phyloP scores from a whole-genome alignment of 2,888 invertebrate species.

The Slavum lentiscoides region DNA sequence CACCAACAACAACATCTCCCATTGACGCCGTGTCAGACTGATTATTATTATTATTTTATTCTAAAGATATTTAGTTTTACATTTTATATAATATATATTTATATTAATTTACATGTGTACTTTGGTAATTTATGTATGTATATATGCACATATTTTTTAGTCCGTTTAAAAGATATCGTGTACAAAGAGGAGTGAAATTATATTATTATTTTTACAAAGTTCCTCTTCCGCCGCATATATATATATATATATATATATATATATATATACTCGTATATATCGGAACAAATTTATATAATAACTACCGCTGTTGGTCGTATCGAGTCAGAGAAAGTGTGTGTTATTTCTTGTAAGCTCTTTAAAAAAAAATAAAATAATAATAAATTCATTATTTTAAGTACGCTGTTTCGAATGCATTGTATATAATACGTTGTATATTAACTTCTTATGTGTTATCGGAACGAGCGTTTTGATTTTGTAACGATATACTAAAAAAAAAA shows the following conservation, averaged over 20 bases:
- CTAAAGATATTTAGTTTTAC: not conserved
- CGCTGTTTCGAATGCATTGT: too few species aligned
- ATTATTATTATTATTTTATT: not conserved
- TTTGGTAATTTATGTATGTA: not conserved
- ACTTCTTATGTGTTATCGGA: too few species aligned
- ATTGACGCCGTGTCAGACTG: not conserved
- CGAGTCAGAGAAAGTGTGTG: not conserved
- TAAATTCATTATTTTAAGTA: too few species aligned
- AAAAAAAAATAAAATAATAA: too few species aligned
- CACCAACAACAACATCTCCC: not conserved
- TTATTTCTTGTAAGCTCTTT: constrained; percentile 14
- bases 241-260: too few species aligned
- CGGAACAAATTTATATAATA: not conserved
- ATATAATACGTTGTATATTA: too few species aligned
- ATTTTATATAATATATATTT: not conserved
- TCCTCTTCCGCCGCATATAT: constrained; percentile 10
- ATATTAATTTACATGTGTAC: too few species aligned
- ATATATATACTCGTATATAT: too few species aligned
- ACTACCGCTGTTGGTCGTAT: not conserved
- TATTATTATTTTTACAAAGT: constrained; percentile 12
- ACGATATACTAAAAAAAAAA: too few species aligned
- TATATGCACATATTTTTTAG: not conserved
- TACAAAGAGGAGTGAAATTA: not conserved
- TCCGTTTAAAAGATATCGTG: not conserved
- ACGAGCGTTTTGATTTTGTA: too few species aligned